Percentiles rank a stretch among this genome's conserved stretches.
Evolutionary conservation across 2,113 vertebrate species (phyloP).

Genomic region (Mola mola): DNA sequence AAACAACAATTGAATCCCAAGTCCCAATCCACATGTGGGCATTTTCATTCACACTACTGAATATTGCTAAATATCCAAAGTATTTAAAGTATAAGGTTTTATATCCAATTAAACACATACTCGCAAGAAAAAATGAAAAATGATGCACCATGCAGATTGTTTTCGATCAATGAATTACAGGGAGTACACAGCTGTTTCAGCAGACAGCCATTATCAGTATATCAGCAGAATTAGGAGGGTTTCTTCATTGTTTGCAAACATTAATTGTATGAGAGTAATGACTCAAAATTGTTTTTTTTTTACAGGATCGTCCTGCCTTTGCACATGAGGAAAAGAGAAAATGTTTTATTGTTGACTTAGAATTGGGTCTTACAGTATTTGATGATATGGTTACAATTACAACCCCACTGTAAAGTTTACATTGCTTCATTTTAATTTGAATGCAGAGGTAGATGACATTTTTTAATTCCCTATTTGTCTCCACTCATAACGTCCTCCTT

Average conservation of each 20-base stretch:
- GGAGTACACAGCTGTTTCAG: constrained; percentile 43
- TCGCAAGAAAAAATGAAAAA: constrained; percentile 14
- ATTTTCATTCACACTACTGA: too few relatives aligned
- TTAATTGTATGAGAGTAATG: constrained; percentile 13
- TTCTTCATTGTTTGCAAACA: constrained; percentile 32
- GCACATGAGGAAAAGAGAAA: constrained; percentile 10
- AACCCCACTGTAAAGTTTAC: constrained; percentile 15
- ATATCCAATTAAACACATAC: not conserved
- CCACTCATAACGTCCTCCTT: constrained; percentile 35
- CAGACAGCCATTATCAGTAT: constrained; percentile 29
- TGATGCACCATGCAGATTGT: constrained; percentile 1
- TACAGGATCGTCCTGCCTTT: constrained; percentile 13
- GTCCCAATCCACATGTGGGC: too few relatives aligned
- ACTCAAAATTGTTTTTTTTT: too few relatives aligned
- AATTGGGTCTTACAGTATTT: constrained; percentile 35
- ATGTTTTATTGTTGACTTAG: constrained; percentile 16
- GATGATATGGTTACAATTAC: constrained; percentile 13
- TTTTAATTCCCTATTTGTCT: constrained; percentile 52
- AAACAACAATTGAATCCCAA: too few relatives aligned
- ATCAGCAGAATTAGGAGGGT: constrained; percentile 12
- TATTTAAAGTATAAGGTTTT: too few relatives aligned
- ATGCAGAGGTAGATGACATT: constrained; percentile 30
- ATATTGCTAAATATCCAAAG: too few relatives aligned
- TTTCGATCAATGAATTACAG: constrained; percentile 22
- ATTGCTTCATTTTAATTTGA: constrained; percentile 31